A percentile compares a stretch with the other conserved stretches of the same genome.
Conservation (phyloP, 2,888 invertebrate genomes). For the Pyrocoelia pectoralis region DNA sequence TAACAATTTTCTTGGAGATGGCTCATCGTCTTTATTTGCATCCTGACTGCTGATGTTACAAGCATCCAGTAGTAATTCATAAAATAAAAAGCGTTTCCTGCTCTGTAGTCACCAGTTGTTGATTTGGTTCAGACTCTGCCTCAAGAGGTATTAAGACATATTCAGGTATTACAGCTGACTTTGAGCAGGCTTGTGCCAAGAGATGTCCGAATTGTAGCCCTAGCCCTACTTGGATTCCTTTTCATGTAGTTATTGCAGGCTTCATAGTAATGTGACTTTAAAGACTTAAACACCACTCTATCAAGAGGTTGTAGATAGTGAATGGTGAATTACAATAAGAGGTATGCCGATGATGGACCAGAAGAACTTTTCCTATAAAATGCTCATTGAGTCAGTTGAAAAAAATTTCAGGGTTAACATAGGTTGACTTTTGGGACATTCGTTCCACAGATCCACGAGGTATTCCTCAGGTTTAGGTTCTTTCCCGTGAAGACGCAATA, state of each 20-base stretch:
- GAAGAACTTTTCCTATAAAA: constrained; percentile 13
- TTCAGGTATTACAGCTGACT: neutral
- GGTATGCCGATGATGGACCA: too few relatives aligned
- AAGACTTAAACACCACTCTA: constrained; percentile 15
- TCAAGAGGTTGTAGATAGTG: constrained; percentile 30
- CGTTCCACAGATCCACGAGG: constrained; percentile 35
- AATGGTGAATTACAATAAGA: constrained; percentile 25
- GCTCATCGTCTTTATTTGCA: too few relatives aligned
- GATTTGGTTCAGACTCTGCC: too few relatives aligned
- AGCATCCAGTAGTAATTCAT: too few relatives aligned
- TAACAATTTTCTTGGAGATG: too few relatives aligned
- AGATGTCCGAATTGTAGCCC: neutral
- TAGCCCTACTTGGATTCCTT: constrained; percentile 16
- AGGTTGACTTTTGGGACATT: constrained; percentile 35
- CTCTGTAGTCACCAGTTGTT: too few relatives aligned
- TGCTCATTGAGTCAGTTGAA: constrained; percentile 39
- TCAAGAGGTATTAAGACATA: too few relatives aligned
- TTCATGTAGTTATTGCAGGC: constrained; percentile 25
- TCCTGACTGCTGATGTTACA: too few relatives aligned
- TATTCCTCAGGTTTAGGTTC: constrained; percentile 35
- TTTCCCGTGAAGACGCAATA: constrained; percentile 42
- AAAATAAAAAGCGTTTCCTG: too few relatives aligned
- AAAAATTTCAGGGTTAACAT: constrained; percentile 38
- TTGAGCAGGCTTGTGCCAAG: neutral
- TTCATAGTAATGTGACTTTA: constrained; percentile 22